Base-by-base conservation (phyloP, 2,888 invertebrate genomes). In the Synergus umbraculus region DNA sequence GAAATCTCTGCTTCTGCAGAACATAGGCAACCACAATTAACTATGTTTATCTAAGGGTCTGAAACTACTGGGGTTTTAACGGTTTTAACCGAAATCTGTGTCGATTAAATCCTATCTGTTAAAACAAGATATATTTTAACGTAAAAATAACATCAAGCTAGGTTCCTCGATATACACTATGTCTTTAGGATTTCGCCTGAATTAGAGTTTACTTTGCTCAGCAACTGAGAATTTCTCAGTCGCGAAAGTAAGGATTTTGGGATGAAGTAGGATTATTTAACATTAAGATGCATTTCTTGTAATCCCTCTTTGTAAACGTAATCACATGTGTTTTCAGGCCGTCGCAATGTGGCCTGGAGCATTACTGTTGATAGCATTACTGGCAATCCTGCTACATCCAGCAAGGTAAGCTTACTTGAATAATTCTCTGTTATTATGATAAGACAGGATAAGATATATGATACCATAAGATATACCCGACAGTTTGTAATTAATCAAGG, bases 271-370 rank as follows among this genome's bases (percentile, higher is more conserved):
- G n/a, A 73, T 73, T 73, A 73, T 73, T 73, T 73, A 12, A 73
- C n/a, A 37, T 73, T 54, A 73, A 73, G 54, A 54, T 54, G 73
- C n/a, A 73, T 49, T 49, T n/a, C 15, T n/a, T 73, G 73, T 73
- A 73, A 73, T 73, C 22, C 82, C 79, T 85, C 84, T 82, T 84
- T 86, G 81, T 81, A 86, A 86, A 86, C 78, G 83, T 86, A 85
- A 87, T 86, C 86, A 85, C 83, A 81, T 87, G 86, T 87, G 85
- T 81, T 92, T 91, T 86, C 89, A 92, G 92, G 92, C 91, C 90
- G 89, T 90, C 91, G 91, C 91, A 87, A 92, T 92, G 92, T 90
- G 91, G 92, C 91, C 91, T 92, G 92, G 92, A 90, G 91, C 89
- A 88, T 88, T 91, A 89, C 88, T 90, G 87, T 86, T 91, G 87